Evolutionary conservation across 2,888 invertebrate species (phyloP).

Genomic region (Acanthacorydalis orientalis): DNA sequence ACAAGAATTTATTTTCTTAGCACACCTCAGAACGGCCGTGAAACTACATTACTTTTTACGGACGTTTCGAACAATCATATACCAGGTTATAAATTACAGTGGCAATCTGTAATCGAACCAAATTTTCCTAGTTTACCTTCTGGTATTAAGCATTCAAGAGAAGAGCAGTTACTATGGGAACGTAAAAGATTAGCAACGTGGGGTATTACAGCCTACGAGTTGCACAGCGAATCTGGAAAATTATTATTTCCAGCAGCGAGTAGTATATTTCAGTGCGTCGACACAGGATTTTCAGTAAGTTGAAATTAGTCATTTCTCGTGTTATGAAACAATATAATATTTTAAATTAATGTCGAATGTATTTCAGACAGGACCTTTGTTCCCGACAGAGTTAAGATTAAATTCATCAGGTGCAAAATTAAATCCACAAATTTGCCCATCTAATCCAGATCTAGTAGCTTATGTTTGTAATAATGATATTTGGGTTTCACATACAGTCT

Average conservation of each 20-base stretch:
- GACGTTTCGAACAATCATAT: conserved; percentile 54
- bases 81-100: conserved; percentile 41
- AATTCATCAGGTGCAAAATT: conserved; percentile 49
- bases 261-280: conserved; percentile 71
- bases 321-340: background rate
- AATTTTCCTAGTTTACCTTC: conserved; percentile 45
- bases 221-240: conserved; percentile 63
- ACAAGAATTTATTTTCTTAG: conserved; percentile 81
- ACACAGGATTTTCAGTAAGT: conserved; percentile 50
- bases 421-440: conserved; percentile 71
- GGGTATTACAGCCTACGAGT: conserved; percentile 88
- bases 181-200: conserved; percentile 79
- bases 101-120: conserved; percentile 71
- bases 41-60: conserved; percentile 72
- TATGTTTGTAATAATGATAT: conserved; percentile 83
- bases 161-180: conserved; percentile 83
- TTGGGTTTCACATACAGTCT: conserved; percentile 61
- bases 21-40: conserved; percentile 75
- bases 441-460: conserved; percentile 65
- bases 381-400: conserved; percentile 50
- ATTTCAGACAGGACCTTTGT: conserved; percentile 38
- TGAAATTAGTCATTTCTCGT: background rate
- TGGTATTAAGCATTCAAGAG: conserved; percentile 51
- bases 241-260: conserved; percentile 85
- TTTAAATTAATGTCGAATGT: conserved; percentile 9